Evolutionary conservation across 2,113 vertebrate genomes (phyloP), one percentile per base, ranked within the genome.

Genomic region (Chionodraco myersi): DNA sequence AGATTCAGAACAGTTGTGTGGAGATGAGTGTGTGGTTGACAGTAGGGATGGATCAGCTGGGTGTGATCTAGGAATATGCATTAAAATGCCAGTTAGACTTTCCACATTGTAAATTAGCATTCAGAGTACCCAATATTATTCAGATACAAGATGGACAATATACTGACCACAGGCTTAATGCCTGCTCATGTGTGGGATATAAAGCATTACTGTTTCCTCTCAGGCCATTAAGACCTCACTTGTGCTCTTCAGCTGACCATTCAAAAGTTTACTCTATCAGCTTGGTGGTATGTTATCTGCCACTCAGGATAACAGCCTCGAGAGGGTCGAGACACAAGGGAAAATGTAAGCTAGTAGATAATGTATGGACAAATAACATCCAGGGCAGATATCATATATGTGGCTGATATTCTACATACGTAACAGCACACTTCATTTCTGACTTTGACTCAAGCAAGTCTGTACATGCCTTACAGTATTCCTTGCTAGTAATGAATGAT

Each of bases 61-160:
- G 73, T 82, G 71, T 79, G 74, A 81, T 81, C 70, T 68, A 75
- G 61, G 59, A 84, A 86, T 81, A 84, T 78, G 71, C 70, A 86
- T 84, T 78, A 61, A 72, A 86, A 81, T 72, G 77, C 81, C 74
- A 83, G 63, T 83, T 74, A 77, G 66, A 77, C 71, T 88, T 78
- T 68, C 76, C 68, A 54, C 70, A 44, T 51, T 12, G 44, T 11
- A 49, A 80, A 84, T 84, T 89, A 72, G 72, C 84, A 79, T 84
- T 86, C 75, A 0, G 52, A 69, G 78, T 70, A 51, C 26, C n/a
- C 5, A 8, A n/a, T 56, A 83, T 78, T 73, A 70, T 75, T 82
- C 63, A 63, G 65, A 77, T 58, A 66, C 62, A 63, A 80, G 62
- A 75, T 59, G 72, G 47, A 34, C 72, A 57, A 65, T 60, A 65